These are phyloP conservation scores for Leptinotarsa peninsularis DNA, from an alignment of 2,888 invertebrate genomes.

Conservation along the genomic window DNA sequence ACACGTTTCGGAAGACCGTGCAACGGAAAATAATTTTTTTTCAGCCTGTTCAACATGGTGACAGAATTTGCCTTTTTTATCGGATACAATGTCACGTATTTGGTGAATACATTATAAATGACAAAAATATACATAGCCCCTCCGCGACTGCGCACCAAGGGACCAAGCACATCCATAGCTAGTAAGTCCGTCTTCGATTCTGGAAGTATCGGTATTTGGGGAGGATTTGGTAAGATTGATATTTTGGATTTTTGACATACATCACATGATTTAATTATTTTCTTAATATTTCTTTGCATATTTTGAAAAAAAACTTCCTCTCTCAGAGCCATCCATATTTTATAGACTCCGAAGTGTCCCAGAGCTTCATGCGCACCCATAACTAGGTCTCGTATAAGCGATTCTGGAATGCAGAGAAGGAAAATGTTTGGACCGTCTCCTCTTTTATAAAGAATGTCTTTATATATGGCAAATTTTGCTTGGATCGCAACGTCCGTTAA, in stretches of 20 bases:
- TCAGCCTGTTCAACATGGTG: slow-evolving; percentile 22
- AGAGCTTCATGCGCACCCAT: not conserved
- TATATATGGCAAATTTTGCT: slow-evolving; percentile 1
- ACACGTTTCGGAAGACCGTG: slow-evolving; percentile 40
- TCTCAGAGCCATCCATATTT: no score
- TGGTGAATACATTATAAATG: slow-evolving; percentile 25
- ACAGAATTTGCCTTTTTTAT: slow-evolving; percentile 26
- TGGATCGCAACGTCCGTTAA: not conserved
- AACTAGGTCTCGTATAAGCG: not conserved
- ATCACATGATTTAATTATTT: not conserved
- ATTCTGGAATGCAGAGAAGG: slow-evolving; percentile 6
- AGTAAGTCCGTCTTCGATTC: not conserved
- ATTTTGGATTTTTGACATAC: not conserved
- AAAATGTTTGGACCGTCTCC: not conserved
- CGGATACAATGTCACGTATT: slow-evolving; percentile 23
- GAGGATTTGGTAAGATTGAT: not conserved
- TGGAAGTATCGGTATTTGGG: not conserved
- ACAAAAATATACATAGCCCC: slow-evolving; percentile 25
- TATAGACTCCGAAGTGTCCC: not conserved
- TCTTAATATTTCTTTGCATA: no score
- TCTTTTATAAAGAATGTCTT: slow-evolving; percentile 1
- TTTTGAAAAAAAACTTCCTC: no score
- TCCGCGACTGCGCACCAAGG: slow-evolving; percentile 12
- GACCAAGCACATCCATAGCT: slow-evolving; percentile 13
- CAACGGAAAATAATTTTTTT: slow-evolving; percentile 26